A percentile compares a stretch with the other conserved stretches of the same genome.
These are phyloP conservation scores for Rhynchophorus ferrugineus DNA, from an alignment of 1,140 invertebrate genomes.

Conservation along the genomic window DNA sequence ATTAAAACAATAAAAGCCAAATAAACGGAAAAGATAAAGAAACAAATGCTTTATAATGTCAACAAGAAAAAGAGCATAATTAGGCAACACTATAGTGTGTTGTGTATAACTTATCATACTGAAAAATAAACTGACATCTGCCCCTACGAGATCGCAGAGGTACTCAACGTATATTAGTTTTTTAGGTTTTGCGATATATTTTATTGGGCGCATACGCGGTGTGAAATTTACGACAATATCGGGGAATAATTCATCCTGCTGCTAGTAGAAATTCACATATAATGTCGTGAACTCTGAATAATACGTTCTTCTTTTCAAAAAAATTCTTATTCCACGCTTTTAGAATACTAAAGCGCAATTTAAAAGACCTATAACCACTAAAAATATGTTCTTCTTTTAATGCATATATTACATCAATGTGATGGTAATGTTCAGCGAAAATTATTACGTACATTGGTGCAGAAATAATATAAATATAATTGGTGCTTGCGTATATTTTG, in stretches of 20 bases:
- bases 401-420: not conserved
- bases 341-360: conserved; percentile 11
- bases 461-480: no score
- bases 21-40: no score
- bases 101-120: conserved; percentile 15
- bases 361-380: conserved; percentile 2
- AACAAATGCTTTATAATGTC: no score
- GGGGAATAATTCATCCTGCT: conserved; percentile 19
- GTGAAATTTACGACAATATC: conserved; percentile 23
- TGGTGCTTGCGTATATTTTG: no score
- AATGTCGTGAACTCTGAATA: conserved; percentile 11
- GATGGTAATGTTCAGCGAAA: not conserved
- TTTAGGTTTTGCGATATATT: conserved; percentile 22
- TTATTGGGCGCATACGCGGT: conserved; percentile 18
- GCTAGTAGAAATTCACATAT: conserved; percentile 20
- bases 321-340: conserved; percentile 10
- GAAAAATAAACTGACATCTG: conserved; percentile 21
- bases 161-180: conserved; percentile 22
- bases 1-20: no score
- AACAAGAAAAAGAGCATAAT: no score
- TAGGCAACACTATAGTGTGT: no score
- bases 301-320: conserved; percentile 8
- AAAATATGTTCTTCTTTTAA: not conserved
- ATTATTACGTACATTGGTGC: not conserved
- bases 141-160: conserved; percentile 16